Conservation (phyloP, 2,113 vertebrate species). For the Dendropsophus ebraccatus region DNA sequence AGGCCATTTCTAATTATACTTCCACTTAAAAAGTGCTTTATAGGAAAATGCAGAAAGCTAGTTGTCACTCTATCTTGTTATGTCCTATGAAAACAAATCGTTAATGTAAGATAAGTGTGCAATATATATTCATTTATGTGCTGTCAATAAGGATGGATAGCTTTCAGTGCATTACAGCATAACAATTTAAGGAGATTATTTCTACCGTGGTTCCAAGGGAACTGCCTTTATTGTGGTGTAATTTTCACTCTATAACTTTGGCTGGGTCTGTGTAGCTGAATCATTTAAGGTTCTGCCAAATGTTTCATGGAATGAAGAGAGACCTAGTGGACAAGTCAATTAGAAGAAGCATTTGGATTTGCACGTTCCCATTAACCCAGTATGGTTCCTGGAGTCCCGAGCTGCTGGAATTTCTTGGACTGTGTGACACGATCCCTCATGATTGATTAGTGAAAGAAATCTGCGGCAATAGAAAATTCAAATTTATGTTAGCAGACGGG, state of each 20-base stretch:
- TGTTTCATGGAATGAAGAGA: slow-evolving; percentile 28
- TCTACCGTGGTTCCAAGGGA: slow-evolving; percentile 20
- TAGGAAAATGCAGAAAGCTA: not conserved
- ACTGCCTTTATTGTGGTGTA: slow-evolving; percentile 20
- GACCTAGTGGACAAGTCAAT: slow-evolving; percentile 37
- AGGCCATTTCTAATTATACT: not conserved
- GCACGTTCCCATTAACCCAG: slow-evolving; percentile 34
- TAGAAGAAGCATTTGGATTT: slow-evolving; percentile 20
- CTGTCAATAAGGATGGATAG: slow-evolving; percentile 45
- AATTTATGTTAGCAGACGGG: slow-evolving; percentile 42
- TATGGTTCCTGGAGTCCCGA: not conserved
- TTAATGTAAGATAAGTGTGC: slow-evolving; percentile 24
- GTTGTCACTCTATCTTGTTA: not conserved
- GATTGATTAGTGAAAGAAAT: slow-evolving; percentile 52
- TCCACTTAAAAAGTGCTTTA: not conserved
- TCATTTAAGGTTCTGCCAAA: slow-evolving; percentile 38
- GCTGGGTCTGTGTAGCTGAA: not conserved
- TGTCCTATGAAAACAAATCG: slow-evolving; percentile 14
- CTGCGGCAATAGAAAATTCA: slow-evolving; percentile 44
- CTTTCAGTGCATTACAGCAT: not conserved
- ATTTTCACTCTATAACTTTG: slow-evolving; percentile 7
- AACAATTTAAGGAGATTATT: slow-evolving; percentile 39
- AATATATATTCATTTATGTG: slow-evolving; percentile 25
- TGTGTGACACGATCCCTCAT: slow-evolving; percentile 46
- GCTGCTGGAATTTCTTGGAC: slow-evolving; percentile 24